Evolutionary conservation across 2,888 invertebrate species (phyloP).

Genomic region (Melipona bicolor): DNA sequence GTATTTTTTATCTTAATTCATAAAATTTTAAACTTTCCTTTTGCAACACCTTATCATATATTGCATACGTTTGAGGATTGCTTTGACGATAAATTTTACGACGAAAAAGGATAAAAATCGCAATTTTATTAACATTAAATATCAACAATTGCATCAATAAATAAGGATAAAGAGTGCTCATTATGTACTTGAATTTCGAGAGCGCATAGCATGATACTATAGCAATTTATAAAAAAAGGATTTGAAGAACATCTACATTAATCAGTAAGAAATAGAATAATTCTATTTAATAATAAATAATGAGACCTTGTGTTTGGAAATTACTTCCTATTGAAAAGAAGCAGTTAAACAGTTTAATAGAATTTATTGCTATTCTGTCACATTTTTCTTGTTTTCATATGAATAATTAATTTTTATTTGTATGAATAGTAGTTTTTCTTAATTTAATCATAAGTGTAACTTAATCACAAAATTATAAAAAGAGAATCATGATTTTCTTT

Average conservation of each 20-base stretch:
- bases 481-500: too few relatives aligned
- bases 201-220: constrained; percentile 10
- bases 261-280: constrained; percentile 4
- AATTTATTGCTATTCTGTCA: too few relatives aligned
- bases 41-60: too few relatives aligned
- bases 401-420: too few relatives aligned
- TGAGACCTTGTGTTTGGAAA: neutral
- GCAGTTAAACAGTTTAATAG: too few relatives aligned
- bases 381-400: too few relatives aligned
- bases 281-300: neutral
- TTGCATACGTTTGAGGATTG: too few relatives aligned
- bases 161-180: constrained; percentile 10
- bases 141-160: constrained; percentile 16
- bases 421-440: too few relatives aligned
- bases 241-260: constrained; percentile 24
- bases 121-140: constrained; percentile 44
- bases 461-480: too few relatives aligned
- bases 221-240: constrained; percentile 18
- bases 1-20: too few relatives aligned
- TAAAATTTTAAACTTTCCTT: too few relatives aligned
- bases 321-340: neutral
- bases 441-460: too few relatives aligned
- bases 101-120: neutral
- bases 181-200: constrained; percentile 40
- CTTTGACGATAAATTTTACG: neutral